phyloP scores from a whole-genome alignment of 2,113 vertebrate species.

The Aptenodytes forsteri region DNA sequence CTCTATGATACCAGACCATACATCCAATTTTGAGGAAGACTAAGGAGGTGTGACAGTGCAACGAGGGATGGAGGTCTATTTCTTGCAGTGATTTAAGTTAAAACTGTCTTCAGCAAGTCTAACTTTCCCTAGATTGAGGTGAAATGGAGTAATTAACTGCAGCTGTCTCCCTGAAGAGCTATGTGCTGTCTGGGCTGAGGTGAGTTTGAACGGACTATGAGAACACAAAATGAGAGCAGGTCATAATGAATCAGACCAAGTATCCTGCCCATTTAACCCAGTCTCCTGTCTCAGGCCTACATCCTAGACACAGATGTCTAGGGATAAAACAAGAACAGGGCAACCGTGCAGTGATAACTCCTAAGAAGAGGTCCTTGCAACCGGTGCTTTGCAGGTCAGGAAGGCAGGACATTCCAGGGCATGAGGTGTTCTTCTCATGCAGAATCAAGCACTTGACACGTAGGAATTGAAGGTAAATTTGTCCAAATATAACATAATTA shows the following conservation, averaged over 20 bases:
- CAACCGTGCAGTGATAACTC: not conserved
- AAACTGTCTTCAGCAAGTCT: not conserved
- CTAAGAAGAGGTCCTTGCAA: not conserved
- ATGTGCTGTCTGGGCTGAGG: not conserved
- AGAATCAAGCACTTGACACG: not conserved
- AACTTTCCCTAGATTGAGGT: not conserved
- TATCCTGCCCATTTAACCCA: not conserved
- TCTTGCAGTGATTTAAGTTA: not conserved
- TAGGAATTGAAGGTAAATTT: not conserved
- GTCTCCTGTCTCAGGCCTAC: not conserved
- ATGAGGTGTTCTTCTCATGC: not conserved
- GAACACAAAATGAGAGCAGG: not conserved
- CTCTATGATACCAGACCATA: not conserved
- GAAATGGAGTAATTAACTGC: not conserved
- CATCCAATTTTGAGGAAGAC: not conserved
- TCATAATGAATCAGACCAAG: not conserved
- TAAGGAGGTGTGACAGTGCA: not conserved
- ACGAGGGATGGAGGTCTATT: fast-evolving
- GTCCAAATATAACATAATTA: not conserved
- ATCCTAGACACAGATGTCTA: too few species aligned
- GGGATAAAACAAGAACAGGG: not conserved
- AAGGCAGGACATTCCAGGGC: not conserved
- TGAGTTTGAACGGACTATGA: not conserved
- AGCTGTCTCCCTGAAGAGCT: not conserved
- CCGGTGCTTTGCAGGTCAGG: not conserved